These are phyloP conservation scores for Eolophus roseicapilla DNA, from an alignment of 2,113 vertebrate species.

Conservation along the genomic window DNA sequence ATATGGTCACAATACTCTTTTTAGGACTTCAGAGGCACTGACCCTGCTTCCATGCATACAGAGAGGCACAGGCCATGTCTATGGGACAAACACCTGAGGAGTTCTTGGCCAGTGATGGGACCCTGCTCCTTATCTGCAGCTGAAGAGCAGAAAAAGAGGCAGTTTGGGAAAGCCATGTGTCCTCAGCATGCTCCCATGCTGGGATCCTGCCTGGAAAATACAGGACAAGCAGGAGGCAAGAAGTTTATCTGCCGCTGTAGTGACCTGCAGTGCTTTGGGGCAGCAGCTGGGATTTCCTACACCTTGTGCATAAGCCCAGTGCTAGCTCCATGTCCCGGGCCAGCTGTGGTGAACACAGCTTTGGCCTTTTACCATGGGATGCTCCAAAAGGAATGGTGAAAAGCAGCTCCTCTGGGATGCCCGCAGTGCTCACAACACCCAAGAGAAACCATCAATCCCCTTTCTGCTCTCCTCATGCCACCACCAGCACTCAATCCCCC, in stretches of 20 bases:
- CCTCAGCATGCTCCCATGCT: not conserved
- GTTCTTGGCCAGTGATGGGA: not conserved
- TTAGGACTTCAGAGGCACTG: not conserved
- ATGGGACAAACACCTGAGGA: not conserved
- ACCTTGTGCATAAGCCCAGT: not conserved
- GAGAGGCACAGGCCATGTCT: not conserved
- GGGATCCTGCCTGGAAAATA: not conserved
- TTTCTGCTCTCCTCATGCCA: not conserved
- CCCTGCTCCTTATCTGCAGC: not conserved
- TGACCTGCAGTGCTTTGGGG: not conserved
- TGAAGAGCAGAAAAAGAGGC: not conserved
- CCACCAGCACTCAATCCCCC: not conserved
- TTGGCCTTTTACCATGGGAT: not conserved
- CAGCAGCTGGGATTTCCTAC: constrained; percentile 17
- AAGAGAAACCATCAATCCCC: not conserved
- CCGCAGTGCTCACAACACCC: not conserved
- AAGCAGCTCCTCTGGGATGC: not conserved
- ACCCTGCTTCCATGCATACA: not conserved
- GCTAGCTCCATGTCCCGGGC: not conserved
- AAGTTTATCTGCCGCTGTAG: not conserved
- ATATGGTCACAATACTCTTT: fast-evolving
- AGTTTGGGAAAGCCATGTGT: not conserved
- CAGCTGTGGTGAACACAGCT: not conserved
- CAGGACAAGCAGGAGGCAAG: not conserved
- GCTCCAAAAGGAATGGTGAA: not conserved